Conservation (phyloP, 1,140 invertebrate species). For the Drosophila bocqueti region DNA sequence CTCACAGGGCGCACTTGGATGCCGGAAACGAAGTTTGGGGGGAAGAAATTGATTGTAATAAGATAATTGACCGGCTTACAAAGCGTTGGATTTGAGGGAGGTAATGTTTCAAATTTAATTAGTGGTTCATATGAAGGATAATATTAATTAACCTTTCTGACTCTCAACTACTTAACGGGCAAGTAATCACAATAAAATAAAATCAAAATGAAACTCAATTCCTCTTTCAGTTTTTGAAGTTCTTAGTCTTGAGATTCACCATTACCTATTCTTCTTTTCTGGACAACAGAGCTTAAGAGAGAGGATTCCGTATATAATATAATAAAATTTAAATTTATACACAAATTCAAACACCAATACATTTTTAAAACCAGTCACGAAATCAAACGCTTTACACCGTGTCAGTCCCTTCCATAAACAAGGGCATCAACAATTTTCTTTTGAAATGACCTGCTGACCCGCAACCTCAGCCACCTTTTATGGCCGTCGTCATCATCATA, state of each 20-base stretch:
- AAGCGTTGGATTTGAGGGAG: conserved; percentile 25
- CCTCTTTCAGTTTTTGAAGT: no score
- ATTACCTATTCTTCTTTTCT: no score
- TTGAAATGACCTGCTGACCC: conserved; percentile 41
- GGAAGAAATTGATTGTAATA: conserved; percentile 64
- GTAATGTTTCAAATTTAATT: not conserved
- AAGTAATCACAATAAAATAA: not conserved
- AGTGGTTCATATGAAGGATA: not conserved
- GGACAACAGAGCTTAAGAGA: no score
- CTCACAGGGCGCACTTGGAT: not conserved
- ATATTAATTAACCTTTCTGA: not conserved
- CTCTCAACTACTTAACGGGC: not conserved
- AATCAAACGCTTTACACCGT: conserved; percentile 12
- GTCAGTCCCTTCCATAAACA: conserved; percentile 26
- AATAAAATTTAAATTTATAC: not conserved
- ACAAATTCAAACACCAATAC: not conserved
- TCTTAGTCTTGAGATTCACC: no score
- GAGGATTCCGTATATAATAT: not conserved
- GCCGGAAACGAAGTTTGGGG: not conserved
- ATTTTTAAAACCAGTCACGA: conserved; percentile 1
- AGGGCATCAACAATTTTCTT: conserved; percentile 41
- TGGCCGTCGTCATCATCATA: conserved; percentile 17
- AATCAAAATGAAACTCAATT: not conserved
- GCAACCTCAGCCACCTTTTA: conserved; percentile 12
- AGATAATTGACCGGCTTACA: conserved; percentile 65